Percentiles rank a stretch among this genome's conserved stretches.
phyloP scores from a whole-genome alignment of 2,797 vertebrate species.

The Nasua narica region DNA sequence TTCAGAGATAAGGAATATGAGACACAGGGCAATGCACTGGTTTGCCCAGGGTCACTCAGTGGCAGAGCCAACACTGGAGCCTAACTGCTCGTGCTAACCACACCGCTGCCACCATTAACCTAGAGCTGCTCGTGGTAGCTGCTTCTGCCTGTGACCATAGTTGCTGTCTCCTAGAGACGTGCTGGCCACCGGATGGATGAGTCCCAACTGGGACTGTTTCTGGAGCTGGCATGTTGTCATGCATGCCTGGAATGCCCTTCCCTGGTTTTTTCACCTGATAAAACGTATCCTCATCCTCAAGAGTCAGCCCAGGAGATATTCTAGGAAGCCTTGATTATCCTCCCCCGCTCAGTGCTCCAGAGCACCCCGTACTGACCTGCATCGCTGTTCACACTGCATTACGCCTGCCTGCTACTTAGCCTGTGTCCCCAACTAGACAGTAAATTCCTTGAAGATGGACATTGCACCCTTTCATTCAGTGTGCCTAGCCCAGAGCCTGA shows the following conservation, averaged over 20 bases:
- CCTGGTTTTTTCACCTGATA: neutral
- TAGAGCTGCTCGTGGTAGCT: slow-evolving; percentile 9
- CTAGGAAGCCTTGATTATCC: neutral
- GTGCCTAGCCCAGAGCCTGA: neutral
- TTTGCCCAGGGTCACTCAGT: slow-evolving; percentile 4
- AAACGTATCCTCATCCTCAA: neutral
- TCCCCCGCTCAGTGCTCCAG: neutral
- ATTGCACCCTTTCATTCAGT: neutral
- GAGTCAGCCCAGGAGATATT: neutral
- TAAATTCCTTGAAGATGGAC: slow-evolving; percentile 7
- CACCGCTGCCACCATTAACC: neutral
- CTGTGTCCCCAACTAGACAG: slow-evolving; percentile 5
- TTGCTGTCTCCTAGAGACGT: neutral
- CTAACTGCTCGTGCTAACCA: slow-evolving; percentile 55
- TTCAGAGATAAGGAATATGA: slow-evolving; percentile 47
- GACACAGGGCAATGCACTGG: neutral
- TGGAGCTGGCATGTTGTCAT: neutral
- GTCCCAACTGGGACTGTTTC: neutral
- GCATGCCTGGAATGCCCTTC: slow-evolving; percentile 66
- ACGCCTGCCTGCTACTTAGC: slow-evolving; percentile 59
- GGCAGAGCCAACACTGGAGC: slow-evolving; percentile 3
- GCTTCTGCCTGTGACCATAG: neutral
- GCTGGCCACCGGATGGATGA: neutral
- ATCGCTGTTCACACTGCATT: slow-evolving; percentile 25
- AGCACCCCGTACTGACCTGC: neutral